These are phyloP conservation scores for Holocentrus rufus DNA, from an alignment of 2,797 vertebrate species.

Conservation along the genomic window DNA sequence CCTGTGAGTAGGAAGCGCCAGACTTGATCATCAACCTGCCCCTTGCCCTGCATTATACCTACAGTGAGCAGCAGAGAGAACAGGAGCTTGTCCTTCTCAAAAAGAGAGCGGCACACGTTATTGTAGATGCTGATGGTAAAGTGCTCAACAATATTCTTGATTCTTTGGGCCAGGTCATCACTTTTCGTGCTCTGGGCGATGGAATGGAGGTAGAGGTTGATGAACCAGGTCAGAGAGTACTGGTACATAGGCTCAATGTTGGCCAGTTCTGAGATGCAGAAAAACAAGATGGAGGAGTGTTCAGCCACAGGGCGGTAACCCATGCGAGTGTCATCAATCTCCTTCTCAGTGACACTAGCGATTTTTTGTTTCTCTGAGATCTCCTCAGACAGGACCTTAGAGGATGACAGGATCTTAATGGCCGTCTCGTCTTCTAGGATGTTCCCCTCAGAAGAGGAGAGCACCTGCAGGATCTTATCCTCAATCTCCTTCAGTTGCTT, in stretches of 20 bases:
- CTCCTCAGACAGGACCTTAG: slow-evolving; percentile 90
- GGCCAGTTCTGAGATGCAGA: slow-evolving; percentile 93
- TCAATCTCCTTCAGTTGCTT: slow-evolving; percentile 94
- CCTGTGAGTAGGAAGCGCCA: slow-evolving; percentile 93
- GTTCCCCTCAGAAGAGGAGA: slow-evolving; percentile 91
- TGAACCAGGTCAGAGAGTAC: slow-evolving; percentile 93
- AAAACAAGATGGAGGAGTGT: slow-evolving; percentile 91
- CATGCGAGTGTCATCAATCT: slow-evolving; percentile 91
- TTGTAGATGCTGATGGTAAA: slow-evolving; percentile 93
- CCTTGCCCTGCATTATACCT: slow-evolving; percentile 89
- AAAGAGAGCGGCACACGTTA: slow-evolving; percentile 93
- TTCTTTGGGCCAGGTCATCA: slow-evolving; percentile 81
- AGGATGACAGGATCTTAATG: slow-evolving; percentile 90
- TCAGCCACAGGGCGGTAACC: slow-evolving; percentile 91
- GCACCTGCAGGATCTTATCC: slow-evolving; percentile 91
- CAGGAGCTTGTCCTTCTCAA: slow-evolving; percentile 95
- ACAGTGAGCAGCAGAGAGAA: slow-evolving; percentile 92
- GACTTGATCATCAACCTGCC: slow-evolving; percentile 80
- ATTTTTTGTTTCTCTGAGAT: slow-evolving; percentile 92
- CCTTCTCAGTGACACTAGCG: slow-evolving; percentile 86
- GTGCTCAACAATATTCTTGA: slow-evolving; percentile 84
- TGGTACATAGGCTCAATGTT: slow-evolving; percentile 98
- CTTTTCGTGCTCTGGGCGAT: slow-evolving; percentile 87
- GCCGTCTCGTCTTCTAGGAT: slow-evolving; percentile 94
- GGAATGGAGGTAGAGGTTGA: slow-evolving; percentile 88